Percentiles rank a stretch among this genome's conserved stretches.
These are phyloP conservation scores for Chloropsis hardwickii DNA, from an alignment of 2,113 vertebrate species.

Conservation along the genomic window DNA sequence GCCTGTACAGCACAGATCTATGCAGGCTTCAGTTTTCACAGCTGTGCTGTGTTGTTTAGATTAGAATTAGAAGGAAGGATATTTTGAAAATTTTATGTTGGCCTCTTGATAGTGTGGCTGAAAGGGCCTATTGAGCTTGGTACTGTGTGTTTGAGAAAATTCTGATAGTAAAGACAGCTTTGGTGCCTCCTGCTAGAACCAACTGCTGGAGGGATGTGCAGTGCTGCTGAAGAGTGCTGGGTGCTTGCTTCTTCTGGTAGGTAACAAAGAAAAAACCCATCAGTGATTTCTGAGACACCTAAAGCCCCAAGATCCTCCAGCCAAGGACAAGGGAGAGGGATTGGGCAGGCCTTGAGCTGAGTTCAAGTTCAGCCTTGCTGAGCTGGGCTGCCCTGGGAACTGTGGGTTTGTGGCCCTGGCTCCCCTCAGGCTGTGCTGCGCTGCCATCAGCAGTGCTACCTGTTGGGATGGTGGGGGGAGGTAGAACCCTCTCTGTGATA, in stretches of 20 bases:
- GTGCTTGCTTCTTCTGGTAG: background rate
- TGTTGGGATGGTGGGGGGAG: background rate
- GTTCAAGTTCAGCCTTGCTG: background rate
- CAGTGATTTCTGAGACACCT: background rate
- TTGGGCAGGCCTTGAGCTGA: background rate
- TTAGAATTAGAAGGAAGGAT: conserved; percentile 38
- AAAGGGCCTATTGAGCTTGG: conserved; percentile 6
- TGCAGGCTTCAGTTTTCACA: conserved; percentile 47
- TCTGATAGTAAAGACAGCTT: background rate
- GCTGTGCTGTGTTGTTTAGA: conserved; percentile 55
- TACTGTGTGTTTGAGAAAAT: background rate
- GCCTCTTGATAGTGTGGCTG: background rate
- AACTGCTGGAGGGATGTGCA: background rate
- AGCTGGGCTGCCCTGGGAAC: background rate
- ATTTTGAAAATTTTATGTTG: background rate
- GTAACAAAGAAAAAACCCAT: rapidly evolving
- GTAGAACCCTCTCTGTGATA: background rate
- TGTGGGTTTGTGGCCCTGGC: background rate
- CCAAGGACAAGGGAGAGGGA: background rate
- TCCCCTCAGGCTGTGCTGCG: background rate
- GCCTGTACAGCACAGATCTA: background rate
- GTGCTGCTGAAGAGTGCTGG: background rate
- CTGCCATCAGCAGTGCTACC: background rate
- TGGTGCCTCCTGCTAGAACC: background rate
- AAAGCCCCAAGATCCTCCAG: background rate